Evolutionary conservation across 1,140 invertebrate genomes (phyloP).

Genomic region (Pseudobourletiella spinata): DNA sequence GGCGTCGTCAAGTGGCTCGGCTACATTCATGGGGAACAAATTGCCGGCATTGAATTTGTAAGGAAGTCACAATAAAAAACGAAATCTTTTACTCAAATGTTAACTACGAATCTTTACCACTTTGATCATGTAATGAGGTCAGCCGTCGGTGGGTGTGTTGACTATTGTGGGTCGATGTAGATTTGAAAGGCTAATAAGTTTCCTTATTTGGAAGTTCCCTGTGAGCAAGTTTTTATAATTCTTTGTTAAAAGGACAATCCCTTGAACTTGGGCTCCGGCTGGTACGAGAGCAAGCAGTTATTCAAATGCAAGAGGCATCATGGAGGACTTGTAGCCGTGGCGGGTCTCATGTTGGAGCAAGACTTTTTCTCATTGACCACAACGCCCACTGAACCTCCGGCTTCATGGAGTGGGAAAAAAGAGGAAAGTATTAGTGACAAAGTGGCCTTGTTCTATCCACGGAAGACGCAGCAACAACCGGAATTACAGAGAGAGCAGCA

Average conservation of each 20-base stretch:
- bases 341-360: slow-evolving; percentile 47
- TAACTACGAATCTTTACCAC: too few species aligned
- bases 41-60: slow-evolving; percentile 52
- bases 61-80: slow-evolving; percentile 35
- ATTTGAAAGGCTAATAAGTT: too few species aligned
- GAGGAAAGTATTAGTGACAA: not conserved
- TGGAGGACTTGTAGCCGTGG: slow-evolving; percentile 50
- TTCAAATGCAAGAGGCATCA: slow-evolving; percentile 47
- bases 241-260: slow-evolving; percentile 4
- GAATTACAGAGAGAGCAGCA: too few species aligned
- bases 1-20: slow-evolving; percentile 51
- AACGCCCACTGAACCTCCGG: not conserved
- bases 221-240: too few species aligned
- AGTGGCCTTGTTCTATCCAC: not conserved
- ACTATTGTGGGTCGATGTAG: too few species aligned
- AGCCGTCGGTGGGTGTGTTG: too few species aligned
- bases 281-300: not conserved
- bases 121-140: too few species aligned
- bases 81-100: not conserved
- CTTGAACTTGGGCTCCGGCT: not conserved
- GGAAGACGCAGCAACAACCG: too few species aligned
- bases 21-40: slow-evolving; percentile 31
- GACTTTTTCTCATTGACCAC: slow-evolving; percentile 36
- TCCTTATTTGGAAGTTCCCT: too few species aligned
- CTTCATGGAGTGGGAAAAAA: not conserved